A percentile compares a stretch with the other conserved stretches of the same genome.
Evolutionary conservation across 2,113 vertebrate genomes (phyloP).

Genomic region (Amazona guildingii): DNA sequence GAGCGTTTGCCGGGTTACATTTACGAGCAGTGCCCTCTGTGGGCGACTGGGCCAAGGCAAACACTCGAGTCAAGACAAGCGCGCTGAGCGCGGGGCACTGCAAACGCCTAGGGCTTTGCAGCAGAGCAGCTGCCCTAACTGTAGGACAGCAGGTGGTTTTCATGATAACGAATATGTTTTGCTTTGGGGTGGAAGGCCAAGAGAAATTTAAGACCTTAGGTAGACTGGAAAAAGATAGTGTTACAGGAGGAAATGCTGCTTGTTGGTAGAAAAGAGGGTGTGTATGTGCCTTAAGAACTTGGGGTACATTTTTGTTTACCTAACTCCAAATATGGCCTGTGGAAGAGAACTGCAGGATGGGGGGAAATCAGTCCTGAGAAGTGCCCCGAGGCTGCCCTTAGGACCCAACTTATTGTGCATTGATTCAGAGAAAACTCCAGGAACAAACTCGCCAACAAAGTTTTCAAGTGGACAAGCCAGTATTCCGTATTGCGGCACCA

Average conservation of each 20-base stretch:
- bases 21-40: conserved; percentile 38
- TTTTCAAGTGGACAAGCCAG: too few species aligned
- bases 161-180: fast-evolving
- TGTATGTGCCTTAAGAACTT: background rate
- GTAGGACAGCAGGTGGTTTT: background rate
- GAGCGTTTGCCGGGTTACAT: fast-evolving
- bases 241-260: background rate
- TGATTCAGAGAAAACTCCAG: too few species aligned
- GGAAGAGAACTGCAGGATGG: background rate
- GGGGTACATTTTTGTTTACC: fast-evolving
- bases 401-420: background rate
- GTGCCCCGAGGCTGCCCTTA: background rate
- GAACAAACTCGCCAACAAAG: too few species aligned
- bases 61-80: background rate
- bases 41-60: background rate
- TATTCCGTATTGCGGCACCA: too few species aligned
- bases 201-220: background rate
- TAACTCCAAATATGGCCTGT: background rate
- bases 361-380: background rate
- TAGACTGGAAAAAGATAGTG: fast-evolving
- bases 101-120: fast-evolving
- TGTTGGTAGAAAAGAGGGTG: background rate
- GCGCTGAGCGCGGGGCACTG: fast-evolving
- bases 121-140: fast-evolving
- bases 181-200: background rate